A percentile compares a stretch with the other conserved stretches of the same genome.
These are phyloP conservation scores for Chrysodeixis includens DNA, from an alignment of 2,888 invertebrate genomes.

Conservation along the genomic window DNA sequence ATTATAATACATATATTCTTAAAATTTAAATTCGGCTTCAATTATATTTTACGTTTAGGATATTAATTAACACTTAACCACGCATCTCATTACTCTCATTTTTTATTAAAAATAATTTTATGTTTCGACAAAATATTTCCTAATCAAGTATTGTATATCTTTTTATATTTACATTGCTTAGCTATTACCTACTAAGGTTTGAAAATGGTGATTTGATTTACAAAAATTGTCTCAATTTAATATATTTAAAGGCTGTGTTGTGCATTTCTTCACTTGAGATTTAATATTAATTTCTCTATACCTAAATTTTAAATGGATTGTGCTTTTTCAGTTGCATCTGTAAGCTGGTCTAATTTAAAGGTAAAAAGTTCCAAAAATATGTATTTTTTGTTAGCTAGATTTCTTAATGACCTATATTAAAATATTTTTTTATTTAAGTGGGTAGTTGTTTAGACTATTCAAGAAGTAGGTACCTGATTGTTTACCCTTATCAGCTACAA, in stretches of 20 bases:
- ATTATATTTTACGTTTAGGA: not conserved
- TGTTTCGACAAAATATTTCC: conserved; percentile 14
- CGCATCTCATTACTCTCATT: conserved; percentile 5
- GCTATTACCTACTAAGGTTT: conserved; percentile 22
- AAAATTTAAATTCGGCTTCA: not conserved
- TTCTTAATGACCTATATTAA: conserved; percentile 30
- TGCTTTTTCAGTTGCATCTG: conserved; percentile 23
- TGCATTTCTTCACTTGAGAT: conserved; percentile 48
- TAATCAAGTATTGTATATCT: conserved; percentile 20
- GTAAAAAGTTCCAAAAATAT: conserved; percentile 52
- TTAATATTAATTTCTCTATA: conserved; percentile 28
- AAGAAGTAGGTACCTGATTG: conserved; percentile 57
- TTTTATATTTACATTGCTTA: conserved; percentile 29
- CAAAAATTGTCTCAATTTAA: conserved; percentile 28
- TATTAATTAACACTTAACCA: not conserved
- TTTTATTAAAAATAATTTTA: not conserved
- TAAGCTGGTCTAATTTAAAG: conserved; percentile 33
- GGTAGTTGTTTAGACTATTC: conserved; percentile 36
- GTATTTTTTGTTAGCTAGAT: conserved; percentile 37
- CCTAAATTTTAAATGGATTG: conserved; percentile 22
- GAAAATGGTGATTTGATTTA: conserved; percentile 32
- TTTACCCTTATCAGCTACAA: conserved; percentile 34
- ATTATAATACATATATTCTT: not conserved
- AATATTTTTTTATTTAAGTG: conserved; percentile 39
- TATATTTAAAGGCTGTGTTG: conserved; percentile 49